Base-by-base conservation (phyloP, 2,113 vertebrate genomes). In the Pseudorasbora parva region DNA sequence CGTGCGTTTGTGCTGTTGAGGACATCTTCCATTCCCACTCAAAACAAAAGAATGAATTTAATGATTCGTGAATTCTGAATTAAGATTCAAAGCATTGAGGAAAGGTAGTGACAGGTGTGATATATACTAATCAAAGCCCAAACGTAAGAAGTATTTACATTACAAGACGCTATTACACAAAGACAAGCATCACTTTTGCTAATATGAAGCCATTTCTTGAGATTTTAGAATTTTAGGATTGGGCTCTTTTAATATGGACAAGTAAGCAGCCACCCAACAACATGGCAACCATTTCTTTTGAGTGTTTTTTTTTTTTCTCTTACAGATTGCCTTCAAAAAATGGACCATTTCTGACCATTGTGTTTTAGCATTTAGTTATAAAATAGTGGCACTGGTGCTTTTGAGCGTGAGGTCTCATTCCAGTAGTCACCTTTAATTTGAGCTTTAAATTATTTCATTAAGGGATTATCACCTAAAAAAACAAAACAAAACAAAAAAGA, bases 21-120 rank as follows among this genome's bases (percentile, higher is more conserved):
- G 73, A 81, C 78, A 19, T 33, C 15, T 73, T 71, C 37, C 77
- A 45, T 64, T 66, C 11, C 41, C 17, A n/a, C 21, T n/a, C 23
- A 27, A 80, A 64, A 47, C n/a, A 51, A 80, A 66, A 21, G 9
- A 80, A 78, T 51, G n/a, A 51, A 80, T 64, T 45, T 2, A 15
- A 80, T 49, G 0, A 33, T 51, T 51, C 51, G 25, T 51, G 25
- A 30, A 80, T 33, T 41, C 9, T 68, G 59, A 68, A 80, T 80
- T 33, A 68, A 68, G 60, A 37, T 80, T 66, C 10, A 59, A 77
- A 41, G 51, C 51, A 74, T 17, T 30, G 71, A 19, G 51, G 7
- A 30, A 74, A 51, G 45, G 4, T 9, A 49, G 23, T 23, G 21
- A 25, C 43, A 73, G 43, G 11, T 49, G 45, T 30, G 43, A 47